Conservation (phyloP, 2,888 invertebrate species). For the Heliconius erato region DNA sequence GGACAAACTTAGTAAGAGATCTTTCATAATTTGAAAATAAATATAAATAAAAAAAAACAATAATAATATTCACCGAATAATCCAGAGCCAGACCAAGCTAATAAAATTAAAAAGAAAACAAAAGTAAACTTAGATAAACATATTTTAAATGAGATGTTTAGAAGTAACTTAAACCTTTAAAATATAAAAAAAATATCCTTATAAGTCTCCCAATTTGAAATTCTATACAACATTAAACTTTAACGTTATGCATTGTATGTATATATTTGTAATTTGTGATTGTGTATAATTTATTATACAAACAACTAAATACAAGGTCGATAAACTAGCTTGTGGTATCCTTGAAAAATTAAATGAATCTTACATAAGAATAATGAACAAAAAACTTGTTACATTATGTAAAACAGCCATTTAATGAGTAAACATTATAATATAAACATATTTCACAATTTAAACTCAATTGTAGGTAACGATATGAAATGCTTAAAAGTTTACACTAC, state of each 20-base stretch:
- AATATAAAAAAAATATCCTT: no score
- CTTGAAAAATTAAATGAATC: constrained; percentile 11
- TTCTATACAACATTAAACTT: neutral
- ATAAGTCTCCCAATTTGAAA: neutral
- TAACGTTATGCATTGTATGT: neutral
- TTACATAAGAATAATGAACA: constrained; percentile 20
- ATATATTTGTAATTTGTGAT: neutral
- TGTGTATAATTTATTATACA: constrained; percentile 4
- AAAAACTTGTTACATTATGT: constrained; percentile 6
- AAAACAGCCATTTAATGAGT: neutral
- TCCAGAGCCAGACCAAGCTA: no score
- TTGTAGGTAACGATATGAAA: neutral
- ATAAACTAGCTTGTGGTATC: neutral
- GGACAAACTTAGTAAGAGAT: no score
- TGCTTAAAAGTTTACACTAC: neutral
- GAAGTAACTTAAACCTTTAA: no score
- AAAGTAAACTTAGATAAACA: no score
- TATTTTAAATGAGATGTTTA: no score
- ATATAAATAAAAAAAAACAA: no score
- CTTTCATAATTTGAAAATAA: no score
- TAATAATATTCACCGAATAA: no score
- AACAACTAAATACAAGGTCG: constrained; percentile 6
- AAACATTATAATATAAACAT: neutral
- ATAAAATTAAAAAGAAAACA: no score
- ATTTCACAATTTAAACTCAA: neutral